Base-by-base conservation (phyloP, 2,797 vertebrate genomes). In the Pseudomugil tenellus region DNA sequence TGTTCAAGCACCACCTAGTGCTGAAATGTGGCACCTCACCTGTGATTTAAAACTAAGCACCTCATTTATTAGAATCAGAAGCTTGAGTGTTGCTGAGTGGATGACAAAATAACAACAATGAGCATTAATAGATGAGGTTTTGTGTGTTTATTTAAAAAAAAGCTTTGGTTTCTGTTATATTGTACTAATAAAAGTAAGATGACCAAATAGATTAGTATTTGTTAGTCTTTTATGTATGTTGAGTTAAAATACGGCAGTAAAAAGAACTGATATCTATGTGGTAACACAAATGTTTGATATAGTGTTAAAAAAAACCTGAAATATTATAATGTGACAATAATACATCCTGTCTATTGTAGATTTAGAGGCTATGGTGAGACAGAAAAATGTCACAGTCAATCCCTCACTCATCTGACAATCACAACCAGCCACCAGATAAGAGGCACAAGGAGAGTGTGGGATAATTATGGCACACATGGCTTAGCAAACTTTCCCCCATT, bases 1-100 rank as follows among this genome's bases (percentile, higher is more conserved):
- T 97, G 94, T 94, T 95, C 92, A 96, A 96, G 96, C 95, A 96
- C 96, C 97, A 96, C 95, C 97, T 98, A 95, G 94, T 94, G 97
- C 93, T 87, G 43, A 8, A 71, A 54, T 26, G 74, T 46, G 85
- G 82, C 80, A 92, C 78, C 84, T 92, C 88, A 92, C 83, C 85
- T 90, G 84, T 77, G 63, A 72, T 66, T 35, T 37, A 64, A 80
- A 79, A 49, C 60, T 61, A 3, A 60, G 34, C 67, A 82, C 55
- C 75, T 81, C 58, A 58, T 14, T 49, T 65, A 26, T 58, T 67
- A 37, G 8, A 63, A 34, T 12, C 26, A 67, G 43, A 10, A 62
- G 43, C 60, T 26, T 58, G 25, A 66, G 37, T 59, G 28, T 17
- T 6, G 23, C 29, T 46, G 12, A 70, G 1, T 28, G 2, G n/a